phyloP scores from a whole-genome alignment of 2,888 invertebrate species.

The Achlya flavicornis region DNA sequence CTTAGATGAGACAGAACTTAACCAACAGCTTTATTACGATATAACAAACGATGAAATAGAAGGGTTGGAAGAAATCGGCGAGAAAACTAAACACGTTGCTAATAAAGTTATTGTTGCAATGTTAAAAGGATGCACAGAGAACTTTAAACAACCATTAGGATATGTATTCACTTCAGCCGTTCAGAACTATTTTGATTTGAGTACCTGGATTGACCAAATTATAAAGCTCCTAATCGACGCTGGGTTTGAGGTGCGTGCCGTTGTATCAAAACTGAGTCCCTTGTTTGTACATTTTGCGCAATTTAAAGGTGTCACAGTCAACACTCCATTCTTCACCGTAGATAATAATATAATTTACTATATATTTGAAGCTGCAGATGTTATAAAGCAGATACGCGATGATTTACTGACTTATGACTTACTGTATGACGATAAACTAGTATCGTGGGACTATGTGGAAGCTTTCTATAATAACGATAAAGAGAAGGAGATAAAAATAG shows the following conservation, averaged over 20 bases:
- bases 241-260: neutral
- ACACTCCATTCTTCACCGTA: neutral
- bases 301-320: neutral
- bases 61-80: neutral
- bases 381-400: neutral
- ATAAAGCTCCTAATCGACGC: neutral
- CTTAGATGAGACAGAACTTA: neutral
- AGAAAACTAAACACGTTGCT: neutral
- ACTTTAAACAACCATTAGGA: neutral
- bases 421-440: neutral
- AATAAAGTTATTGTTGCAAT: neutral
- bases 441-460: neutral
- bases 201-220: neutral
- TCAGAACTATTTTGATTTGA: neutral
- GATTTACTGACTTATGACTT: neutral
- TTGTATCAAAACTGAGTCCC: neutral
- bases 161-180: neutral
- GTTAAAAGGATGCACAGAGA: neutral
- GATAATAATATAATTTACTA: neutral
- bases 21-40: neutral
- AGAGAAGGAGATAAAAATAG: neutral
- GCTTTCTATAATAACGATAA: conserved; percentile 1
- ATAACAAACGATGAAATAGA: neutral
- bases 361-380: neutral
- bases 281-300: neutral